Conservation (phyloP, 2,113 vertebrate species). For the Calidris pygmaea region DNA sequence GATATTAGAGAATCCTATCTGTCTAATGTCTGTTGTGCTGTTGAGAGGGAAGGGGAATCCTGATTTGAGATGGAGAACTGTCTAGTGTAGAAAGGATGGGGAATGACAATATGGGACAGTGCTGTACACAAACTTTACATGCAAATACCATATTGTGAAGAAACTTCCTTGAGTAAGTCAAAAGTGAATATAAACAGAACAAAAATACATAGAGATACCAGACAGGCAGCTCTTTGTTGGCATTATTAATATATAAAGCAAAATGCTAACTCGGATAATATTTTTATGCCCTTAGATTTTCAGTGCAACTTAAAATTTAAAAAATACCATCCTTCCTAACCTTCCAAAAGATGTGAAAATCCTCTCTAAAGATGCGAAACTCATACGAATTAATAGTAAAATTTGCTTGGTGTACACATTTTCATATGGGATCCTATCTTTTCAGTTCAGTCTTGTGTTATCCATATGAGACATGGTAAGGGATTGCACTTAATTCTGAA, state of each 20-base stretch:
- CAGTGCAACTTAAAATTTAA: background rate
- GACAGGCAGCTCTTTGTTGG: background rate
- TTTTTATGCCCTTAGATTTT: background rate
- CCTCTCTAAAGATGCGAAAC: background rate
- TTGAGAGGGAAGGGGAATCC: background rate
- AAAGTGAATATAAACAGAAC: background rate
- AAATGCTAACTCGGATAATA: background rate
- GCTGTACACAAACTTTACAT: background rate
- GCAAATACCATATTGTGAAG: background rate
- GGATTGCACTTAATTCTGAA: background rate
- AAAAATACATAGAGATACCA: background rate
- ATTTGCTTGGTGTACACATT: background rate
- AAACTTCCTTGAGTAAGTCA: background rate
- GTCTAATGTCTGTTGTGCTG: background rate
- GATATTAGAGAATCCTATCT: background rate
- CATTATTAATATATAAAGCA: background rate
- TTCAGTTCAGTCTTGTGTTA: background rate
- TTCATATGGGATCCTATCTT: background rate
- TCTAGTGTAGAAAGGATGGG: background rate
- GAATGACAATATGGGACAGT: background rate
- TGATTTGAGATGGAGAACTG: background rate
- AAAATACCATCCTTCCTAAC: background rate
- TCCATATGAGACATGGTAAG: background rate
- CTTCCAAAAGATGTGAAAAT: background rate
- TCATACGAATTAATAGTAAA: background rate